Base-by-base conservation (phyloP, 2,113 vertebrate species). In the Urocynchramus pylzowi region DNA sequence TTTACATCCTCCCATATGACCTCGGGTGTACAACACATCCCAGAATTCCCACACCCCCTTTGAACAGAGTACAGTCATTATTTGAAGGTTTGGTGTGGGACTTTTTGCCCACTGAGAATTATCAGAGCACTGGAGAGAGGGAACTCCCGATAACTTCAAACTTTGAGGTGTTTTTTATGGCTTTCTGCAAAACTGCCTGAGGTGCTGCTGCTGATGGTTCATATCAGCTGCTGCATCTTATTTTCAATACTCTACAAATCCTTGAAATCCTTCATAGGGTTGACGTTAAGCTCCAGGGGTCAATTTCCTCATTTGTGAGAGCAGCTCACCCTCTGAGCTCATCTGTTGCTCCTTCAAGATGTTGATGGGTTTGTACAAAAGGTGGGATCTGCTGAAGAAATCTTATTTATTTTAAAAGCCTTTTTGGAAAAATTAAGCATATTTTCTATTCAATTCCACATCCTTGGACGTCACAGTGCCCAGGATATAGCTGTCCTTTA, bases 1-100 rank as follows among this genome's bases (percentile, higher is more conserved):
- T 80, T 56, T 3, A 16, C 28, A 31, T 21, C 8, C 50, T 35
- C 53, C 41, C 60, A 42, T 2, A 24, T 49, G 33, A 84, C 42
- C 23, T 31, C 12, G 3, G 2, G 5, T 18, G 14, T 5, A 8
- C 4, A 21, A 1, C 8, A 37, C 1, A 0, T 2, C n/a, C 57
- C 87, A 77, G 18, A n/a, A 61, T 12, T 67, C 39, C 42, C 64
- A 31, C 61, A 82, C 1, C 19, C 44, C 4, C 37, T 28, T 7
- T 6, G 18, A 8, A 16, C 33, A 30, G 30, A 20, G n/a, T 1
- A 18, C 24, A 52, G 4, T 3, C 41, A 65, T 47, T 64, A 24
- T 39, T 7, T 64, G n/a, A 39, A 56, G n/a, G 16, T n/a, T 56
- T 28, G 3, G 7, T 12, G 37, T 6, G 23, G 35, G 30, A 30